Percentiles rank a stretch among this genome's conserved stretches.
Evolutionary conservation across 2,888 invertebrate genomes (phyloP).

Genomic region (Disparrhopalites patrizii): DNA sequence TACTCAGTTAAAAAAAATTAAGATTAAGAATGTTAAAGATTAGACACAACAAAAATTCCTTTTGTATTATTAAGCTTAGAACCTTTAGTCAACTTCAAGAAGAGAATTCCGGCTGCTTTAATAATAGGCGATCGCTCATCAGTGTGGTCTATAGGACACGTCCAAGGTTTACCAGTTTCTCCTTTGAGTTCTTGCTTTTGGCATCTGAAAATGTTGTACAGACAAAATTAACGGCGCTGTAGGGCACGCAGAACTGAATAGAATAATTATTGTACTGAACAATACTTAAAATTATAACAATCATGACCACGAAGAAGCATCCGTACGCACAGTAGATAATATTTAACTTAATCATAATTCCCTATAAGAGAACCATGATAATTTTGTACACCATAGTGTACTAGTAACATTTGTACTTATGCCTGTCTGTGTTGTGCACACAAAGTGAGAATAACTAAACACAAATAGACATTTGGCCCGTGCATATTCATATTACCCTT

Average conservation of each 20-base stretch:
- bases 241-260: no score
- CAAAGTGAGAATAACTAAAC: neutral
- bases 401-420: no score
- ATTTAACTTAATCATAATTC: neutral
- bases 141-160: conserved; percentile 40
- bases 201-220: conserved; percentile 21
- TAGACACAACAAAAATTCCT: neutral
- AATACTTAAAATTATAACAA: no score
- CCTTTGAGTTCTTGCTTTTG: conserved; percentile 27
- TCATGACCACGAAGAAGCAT: no score
- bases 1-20: conserved; percentile 16
- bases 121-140: conserved; percentile 36
- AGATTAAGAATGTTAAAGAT: neutral
- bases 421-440: no score
- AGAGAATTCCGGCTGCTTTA: conserved; percentile 38
- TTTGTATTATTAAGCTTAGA: neutral
- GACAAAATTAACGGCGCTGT: no score
- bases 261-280: no score
- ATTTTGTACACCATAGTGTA: no score
- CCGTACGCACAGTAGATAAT: no score
- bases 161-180: conserved; percentile 22
- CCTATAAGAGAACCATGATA: no score
- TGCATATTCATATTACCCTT: neutral
- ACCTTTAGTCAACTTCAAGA: conserved; percentile 44
- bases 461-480: neutral